These are phyloP conservation scores for Lasiurus borealis DNA, from an alignment of 2,113 vertebrate genomes.

Conservation along the genomic window DNA sequence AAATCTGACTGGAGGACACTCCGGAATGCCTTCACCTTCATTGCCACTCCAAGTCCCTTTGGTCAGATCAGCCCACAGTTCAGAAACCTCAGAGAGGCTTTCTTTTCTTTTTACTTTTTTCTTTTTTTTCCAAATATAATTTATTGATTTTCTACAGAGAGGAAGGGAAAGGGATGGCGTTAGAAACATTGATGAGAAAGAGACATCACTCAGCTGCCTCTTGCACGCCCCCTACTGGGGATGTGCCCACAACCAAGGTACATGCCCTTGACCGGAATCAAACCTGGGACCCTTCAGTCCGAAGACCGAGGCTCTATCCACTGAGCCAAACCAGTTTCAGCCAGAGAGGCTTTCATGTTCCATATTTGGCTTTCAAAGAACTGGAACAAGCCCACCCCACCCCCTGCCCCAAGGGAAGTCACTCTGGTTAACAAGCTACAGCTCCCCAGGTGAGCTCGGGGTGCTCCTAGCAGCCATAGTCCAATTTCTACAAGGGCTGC, in stretches of 20 bases:
- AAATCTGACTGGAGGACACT: slow-evolving; percentile 50
- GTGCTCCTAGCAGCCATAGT: not conserved
- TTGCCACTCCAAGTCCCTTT: slow-evolving; percentile 15
- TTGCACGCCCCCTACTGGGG: too few relatives aligned
- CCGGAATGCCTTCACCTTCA: slow-evolving; percentile 43
- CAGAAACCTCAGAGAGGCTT: not conserved
- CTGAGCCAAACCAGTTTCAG: too few relatives aligned
- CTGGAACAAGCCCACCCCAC: not conserved
- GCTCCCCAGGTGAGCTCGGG: not conserved
- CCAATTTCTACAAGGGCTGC: not conserved
- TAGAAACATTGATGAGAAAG: too few relatives aligned
- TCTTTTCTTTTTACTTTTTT: not conserved
- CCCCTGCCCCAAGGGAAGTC: not conserved
- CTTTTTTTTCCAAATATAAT: too few relatives aligned
- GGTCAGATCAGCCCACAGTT: slow-evolving; percentile 30
- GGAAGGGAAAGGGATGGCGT: too few relatives aligned
- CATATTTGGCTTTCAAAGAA: not conserved
- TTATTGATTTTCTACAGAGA: too few relatives aligned
- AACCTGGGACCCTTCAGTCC: too few relatives aligned
- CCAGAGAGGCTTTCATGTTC: slow-evolving; percentile 10
- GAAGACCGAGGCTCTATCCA: too few relatives aligned
- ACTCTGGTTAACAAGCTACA: not conserved
- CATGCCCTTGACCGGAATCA: too few relatives aligned
- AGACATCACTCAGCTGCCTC: too few relatives aligned
- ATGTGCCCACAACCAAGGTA: too few relatives aligned